Evolutionary conservation across 2,797 vertebrate species (phyloP).

Genomic region (Coracias cyanogaster): DNA sequence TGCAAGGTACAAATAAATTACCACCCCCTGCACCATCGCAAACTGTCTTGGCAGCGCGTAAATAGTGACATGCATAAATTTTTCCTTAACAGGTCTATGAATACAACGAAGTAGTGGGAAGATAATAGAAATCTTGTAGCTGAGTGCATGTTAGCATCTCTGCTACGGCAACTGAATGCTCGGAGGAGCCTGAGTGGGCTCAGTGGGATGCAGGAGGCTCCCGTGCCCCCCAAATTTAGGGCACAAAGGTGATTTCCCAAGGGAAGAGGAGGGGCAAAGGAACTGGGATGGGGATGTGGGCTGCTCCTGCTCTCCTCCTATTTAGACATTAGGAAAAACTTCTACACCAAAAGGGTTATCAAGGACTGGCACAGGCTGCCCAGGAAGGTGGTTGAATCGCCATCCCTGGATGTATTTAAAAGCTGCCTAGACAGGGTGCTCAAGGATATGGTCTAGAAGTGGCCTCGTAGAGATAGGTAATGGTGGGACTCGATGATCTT

Average conservation of each 20-base stretch:
- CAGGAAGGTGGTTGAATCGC: no score
- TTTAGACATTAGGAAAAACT: no score
- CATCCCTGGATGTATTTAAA: no score
- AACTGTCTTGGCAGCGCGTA: neutral
- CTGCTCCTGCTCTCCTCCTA: neutral
- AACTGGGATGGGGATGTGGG: neutral
- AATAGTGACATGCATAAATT: slow-evolving; percentile 10
- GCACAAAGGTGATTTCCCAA: neutral
- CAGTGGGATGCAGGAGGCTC: neutral
- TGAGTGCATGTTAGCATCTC: neutral
- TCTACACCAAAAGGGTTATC: no score
- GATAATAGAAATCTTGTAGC: neutral
- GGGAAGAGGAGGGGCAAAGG: neutral
- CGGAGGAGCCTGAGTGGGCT: neutral
- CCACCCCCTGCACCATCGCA: neutral
- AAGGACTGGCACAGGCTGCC: no score
- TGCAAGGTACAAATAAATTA: slow-evolving; percentile 58
- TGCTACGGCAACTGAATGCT: neutral
- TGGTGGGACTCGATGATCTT: no score
- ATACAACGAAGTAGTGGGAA: neutral
- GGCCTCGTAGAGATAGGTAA: no score
- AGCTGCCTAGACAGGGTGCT: no score
- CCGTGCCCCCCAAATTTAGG: neutral
- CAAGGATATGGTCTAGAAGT: no score
- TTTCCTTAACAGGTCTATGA: slow-evolving; percentile 15